Conservation (phyloP, 92 coral and sea anemone species). For the Chrysogorgia sp. region DNA sequence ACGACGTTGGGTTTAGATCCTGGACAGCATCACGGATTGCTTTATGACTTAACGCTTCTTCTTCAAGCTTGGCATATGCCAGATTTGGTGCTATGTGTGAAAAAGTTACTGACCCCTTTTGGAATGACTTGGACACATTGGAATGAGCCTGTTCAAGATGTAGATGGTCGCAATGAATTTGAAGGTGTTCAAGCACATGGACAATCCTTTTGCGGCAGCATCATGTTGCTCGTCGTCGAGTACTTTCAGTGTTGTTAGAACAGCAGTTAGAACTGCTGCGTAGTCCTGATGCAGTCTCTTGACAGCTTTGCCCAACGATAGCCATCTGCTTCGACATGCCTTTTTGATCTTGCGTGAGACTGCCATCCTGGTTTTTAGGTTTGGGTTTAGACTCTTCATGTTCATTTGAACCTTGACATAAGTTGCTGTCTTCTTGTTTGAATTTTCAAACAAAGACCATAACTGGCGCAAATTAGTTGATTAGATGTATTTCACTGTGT, state of each 20-base stretch:
- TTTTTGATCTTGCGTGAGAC: conserved; percentile 38
- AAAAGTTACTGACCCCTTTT: conserved; percentile 46
- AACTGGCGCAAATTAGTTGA: conserved; percentile 19
- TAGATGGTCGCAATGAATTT: conserved; percentile 41
- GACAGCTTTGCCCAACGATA: conserved; percentile 43
- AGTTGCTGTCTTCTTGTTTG: conserved; percentile 45
- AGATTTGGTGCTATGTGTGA: conserved; percentile 45
- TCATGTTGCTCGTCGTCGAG: conserved; percentile 45
- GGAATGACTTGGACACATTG: conserved; percentile 46
- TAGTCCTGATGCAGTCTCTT: conserved; percentile 25
- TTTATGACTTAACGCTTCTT: conserved; percentile 47
- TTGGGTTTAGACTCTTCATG: conserved; percentile 16
- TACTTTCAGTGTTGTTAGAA: neutral
- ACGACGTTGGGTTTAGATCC: conserved; percentile 42
- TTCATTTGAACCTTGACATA: conserved; percentile 50
- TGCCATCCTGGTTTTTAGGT: conserved; percentile 22
- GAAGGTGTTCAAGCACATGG: conserved; percentile 43
- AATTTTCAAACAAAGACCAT: conserved; percentile 48
- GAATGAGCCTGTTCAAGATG: conserved; percentile 39
- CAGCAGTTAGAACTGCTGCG: conserved; percentile 22
- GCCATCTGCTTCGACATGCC: conserved; percentile 44
- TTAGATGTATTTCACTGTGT: conserved; percentile 13
- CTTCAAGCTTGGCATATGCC: conserved; percentile 44
- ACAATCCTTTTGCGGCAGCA: conserved; percentile 51
- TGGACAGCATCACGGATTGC: conserved; percentile 46